A percentile compares a stretch with the other conserved stretches of the same genome.
phyloP scores from a whole-genome alignment of 2,113 vertebrate species.

The Brachypodius melanocephalos region DNA sequence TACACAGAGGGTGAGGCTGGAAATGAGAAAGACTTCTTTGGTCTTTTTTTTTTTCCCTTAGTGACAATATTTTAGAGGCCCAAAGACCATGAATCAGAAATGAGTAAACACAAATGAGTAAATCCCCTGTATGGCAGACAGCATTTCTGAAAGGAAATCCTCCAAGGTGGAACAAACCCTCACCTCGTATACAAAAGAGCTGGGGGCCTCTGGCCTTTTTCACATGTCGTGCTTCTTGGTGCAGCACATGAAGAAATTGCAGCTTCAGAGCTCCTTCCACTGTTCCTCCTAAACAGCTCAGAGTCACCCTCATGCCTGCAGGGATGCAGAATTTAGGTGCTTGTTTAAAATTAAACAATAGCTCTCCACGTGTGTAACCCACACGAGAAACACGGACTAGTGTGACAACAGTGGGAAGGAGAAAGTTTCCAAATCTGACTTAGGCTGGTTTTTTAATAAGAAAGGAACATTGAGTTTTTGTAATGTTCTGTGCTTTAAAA shows the following conservation, averaged over 20 bases:
- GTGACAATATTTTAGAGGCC: neutral
- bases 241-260: neutral
- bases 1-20: neutral
- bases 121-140: neutral
- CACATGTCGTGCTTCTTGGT: neutral
- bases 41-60: neutral
- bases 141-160: neutral
- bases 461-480: neutral
- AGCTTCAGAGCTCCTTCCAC: neutral
- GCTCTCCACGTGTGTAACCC: fast-evolving
- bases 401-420: neutral
- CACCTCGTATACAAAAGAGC: neutral
- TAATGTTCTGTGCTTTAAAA: neutral
- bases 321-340: neutral
- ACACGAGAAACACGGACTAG: neutral
- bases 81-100: neutral
- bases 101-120: neutral
- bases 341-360: neutral
- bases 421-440: neutral
- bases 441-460: neutral
- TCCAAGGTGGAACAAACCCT: neutral
- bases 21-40: neutral
- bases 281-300: neutral
- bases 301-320: neutral
- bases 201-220: neutral